Conservation (phyloP, 2,113 vertebrate species). For the Bubalus kerabau region DNA sequence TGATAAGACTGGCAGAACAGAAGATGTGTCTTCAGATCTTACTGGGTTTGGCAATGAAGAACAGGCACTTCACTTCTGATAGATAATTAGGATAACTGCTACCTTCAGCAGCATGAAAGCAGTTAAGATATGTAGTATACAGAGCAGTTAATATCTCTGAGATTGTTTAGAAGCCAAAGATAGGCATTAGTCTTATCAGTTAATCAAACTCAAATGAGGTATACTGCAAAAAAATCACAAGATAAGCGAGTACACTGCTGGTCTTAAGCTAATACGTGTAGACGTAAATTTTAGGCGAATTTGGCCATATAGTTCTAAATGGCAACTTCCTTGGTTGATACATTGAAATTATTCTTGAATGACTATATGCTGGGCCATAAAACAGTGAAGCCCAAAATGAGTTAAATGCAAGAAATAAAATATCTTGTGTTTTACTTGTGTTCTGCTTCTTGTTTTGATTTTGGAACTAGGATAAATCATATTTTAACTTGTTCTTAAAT, state of each 20-base stretch:
- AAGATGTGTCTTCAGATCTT: not conserved
- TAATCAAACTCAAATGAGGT: slow-evolving; percentile 16
- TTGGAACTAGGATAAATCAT: not conserved
- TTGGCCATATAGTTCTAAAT: not conserved
- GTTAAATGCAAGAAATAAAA: not conserved
- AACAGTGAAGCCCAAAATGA: not conserved
- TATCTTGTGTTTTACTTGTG: not conserved
- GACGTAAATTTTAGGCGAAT: not conserved
- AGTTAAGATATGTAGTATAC: not conserved
- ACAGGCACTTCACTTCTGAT: not conserved
- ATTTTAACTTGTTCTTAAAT: not conserved
- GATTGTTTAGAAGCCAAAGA: not conserved
- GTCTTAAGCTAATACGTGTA: not conserved
- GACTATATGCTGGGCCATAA: not conserved
- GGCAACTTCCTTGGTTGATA: not conserved
- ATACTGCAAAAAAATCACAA: not conserved
- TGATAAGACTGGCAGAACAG: not conserved
- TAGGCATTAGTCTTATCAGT: not conserved
- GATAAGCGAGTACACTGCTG: not conserved
- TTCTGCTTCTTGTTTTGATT: not conserved
- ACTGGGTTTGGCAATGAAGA: not conserved
- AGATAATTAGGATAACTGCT: not conserved
- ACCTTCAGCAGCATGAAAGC: not conserved
- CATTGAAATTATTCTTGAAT: not conserved
- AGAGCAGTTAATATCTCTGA: not conserved